Conservation (phyloP, 2,797 vertebrate genomes). For the Poeciliopsis gracilis region DNA sequence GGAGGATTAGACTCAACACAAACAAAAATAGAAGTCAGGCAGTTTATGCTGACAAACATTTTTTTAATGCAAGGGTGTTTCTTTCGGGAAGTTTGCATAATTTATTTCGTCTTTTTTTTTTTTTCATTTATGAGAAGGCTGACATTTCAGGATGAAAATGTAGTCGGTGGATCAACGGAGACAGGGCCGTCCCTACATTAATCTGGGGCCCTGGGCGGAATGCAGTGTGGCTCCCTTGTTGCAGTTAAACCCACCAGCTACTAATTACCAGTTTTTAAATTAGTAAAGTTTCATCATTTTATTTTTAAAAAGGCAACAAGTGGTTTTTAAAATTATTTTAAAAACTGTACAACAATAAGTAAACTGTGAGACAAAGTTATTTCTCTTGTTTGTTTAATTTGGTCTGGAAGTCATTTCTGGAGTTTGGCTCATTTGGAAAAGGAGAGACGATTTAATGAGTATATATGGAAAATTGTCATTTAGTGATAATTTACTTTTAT, state of each 20-base stretch:
- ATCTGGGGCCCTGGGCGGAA: neutral
- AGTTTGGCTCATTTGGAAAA: neutral
- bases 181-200: neutral
- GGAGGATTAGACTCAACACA: slow-evolving; percentile 67
- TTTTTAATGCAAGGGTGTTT: slow-evolving; percentile 60
- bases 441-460: neutral
- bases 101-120: slow-evolving; percentile 58
- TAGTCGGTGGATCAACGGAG: neutral
- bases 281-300: neutral
- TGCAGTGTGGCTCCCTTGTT: neutral
- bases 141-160: slow-evolving; percentile 21
- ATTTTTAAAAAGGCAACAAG: neutral
- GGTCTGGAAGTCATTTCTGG: neutral
- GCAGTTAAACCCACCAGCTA: neutral
- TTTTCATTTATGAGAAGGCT: slow-evolving; percentile 52
- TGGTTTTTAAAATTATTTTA: neutral
- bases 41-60: slow-evolving; percentile 78
- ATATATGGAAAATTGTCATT: neutral
- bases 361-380: neutral
- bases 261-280: neutral
- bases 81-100: slow-evolving; percentile 47
- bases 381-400: neutral
- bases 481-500: neutral
- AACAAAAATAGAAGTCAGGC: slow-evolving; percentile 72
- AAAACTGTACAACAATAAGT: neutral